These are phyloP conservation scores for Ptychoptera albimana DNA, from an alignment of 2,888 invertebrate genomes.

Conservation along the genomic window DNA sequence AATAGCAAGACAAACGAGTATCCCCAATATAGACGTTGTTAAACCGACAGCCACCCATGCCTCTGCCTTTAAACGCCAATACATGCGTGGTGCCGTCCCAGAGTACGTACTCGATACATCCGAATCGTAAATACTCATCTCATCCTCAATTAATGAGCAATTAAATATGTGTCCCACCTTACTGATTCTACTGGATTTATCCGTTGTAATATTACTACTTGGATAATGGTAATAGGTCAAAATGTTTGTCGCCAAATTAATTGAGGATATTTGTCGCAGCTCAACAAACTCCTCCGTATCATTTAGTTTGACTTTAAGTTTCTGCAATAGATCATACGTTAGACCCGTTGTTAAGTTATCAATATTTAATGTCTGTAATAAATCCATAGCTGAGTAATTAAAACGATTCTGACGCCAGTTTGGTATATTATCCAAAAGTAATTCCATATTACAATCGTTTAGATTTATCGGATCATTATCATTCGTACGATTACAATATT, in stretches of 20 bases:
- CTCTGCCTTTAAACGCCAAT: conserved; percentile 28
- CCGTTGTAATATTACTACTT: background rate
- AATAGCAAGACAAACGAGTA: conserved; percentile 45
- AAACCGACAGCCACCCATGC: conserved; percentile 45
- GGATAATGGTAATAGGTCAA: conserved; percentile 28
- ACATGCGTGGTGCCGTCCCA: conserved; percentile 20
- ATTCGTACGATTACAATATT: background rate
- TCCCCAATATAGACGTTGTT: conserved; percentile 48
- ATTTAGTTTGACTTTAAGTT: conserved; percentile 1
- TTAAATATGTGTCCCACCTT: conserved; percentile 29
- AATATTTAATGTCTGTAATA: conserved; percentile 3
- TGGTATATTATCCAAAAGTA: background rate
- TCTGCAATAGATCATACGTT: conserved; percentile 6
- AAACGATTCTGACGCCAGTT: background rate
- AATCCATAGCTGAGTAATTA: background rate
- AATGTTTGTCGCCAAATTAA: conserved; percentile 26
- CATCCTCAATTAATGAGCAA: conserved; percentile 17
- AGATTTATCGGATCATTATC: too few relatives aligned
- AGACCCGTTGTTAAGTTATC: conserved; percentile 1
- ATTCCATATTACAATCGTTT: too few relatives aligned
- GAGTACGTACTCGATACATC: conserved; percentile 17
- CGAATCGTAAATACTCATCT: conserved; percentile 9
- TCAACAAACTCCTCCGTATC: conserved; percentile 17
- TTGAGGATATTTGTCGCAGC: conserved; percentile 25
- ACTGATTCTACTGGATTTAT: conserved; percentile 15